Evolutionary conservation across 2,888 invertebrate species (phyloP).

Genomic region (Coleophora flavipennella): DNA sequence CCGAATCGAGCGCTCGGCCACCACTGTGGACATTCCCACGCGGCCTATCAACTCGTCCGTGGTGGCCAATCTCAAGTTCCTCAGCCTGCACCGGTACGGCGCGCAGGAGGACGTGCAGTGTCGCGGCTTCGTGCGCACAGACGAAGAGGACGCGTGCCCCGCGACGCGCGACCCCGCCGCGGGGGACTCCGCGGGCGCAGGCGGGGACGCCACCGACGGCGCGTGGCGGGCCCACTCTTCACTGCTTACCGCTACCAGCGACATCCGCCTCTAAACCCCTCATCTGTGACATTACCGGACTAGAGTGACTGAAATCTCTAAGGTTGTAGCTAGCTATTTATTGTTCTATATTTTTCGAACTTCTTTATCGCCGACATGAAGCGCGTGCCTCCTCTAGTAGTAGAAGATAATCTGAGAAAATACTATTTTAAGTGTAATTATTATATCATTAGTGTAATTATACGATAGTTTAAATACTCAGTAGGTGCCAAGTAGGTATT

Average conservation of each 20-base stretch:
- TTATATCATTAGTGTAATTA: constrained; percentile 29
- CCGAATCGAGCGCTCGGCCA: constrained; percentile 59
- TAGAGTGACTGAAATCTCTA: constrained; percentile 16
- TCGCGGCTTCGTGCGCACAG: constrained; percentile 27
- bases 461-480: constrained; percentile 59
- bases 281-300: background rate
- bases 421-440: constrained; percentile 12
- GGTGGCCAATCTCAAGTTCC: constrained; percentile 56
- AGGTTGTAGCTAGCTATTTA: constrained; percentile 46
- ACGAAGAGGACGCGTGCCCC: constrained; percentile 18
- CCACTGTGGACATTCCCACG: constrained; percentile 49
- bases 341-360: constrained; percentile 47
- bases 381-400: constrained; percentile 54
- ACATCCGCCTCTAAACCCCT: constrained; percentile 43
- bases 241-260: constrained; percentile 42
- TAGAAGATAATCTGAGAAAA: constrained; percentile 36
- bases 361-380: constrained; percentile 54
- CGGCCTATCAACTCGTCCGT: constrained; percentile 54
- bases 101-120: constrained; percentile 40
- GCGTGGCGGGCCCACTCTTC: constrained; percentile 14
- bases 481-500: constrained; percentile 53
- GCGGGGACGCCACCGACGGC: constrained; percentile 10
- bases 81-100: constrained; percentile 62
- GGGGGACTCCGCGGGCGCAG: constrained; percentile 8
- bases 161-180: constrained; percentile 7